A percentile compares a stretch with the other conserved stretches of the same genome.
Conservation (phyloP, 1,140 invertebrate species). For the Chrysomallon squamiferum region DNA sequence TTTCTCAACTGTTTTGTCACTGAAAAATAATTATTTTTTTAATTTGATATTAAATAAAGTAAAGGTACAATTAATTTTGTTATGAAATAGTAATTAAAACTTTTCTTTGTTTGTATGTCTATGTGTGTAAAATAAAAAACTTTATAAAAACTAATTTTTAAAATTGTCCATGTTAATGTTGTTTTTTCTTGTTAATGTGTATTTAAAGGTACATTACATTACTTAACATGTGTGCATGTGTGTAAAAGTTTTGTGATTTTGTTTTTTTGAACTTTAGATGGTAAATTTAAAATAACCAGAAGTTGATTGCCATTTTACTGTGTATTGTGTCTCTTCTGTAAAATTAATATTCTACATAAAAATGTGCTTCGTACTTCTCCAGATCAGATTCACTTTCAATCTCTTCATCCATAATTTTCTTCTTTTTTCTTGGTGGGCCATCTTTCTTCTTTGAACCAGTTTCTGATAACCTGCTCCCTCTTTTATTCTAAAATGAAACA, state of each 20-base stretch:
- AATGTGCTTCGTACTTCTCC: not conserved
- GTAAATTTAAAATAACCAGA: no score
- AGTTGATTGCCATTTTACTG: no score
- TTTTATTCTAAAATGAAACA: no score
- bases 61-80: not conserved
- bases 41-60: not conserved
- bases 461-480: no score
- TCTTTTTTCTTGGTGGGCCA: not conserved
- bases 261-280: no score
- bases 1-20: not conserved
- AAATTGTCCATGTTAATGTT: not conserved
- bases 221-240: no score
- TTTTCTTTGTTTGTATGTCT: not conserved
- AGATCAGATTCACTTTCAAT: conserved; percentile 2
- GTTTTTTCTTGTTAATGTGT: not conserved
- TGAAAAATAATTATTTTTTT: not conserved
- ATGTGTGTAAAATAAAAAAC: not conserved
- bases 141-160: not conserved
- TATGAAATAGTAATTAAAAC: not conserved
- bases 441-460: not conserved
- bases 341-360: no score
- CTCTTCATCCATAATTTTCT: conserved; percentile 2
- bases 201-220: not conserved
- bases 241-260: no score
- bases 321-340: no score